Base-by-base conservation (phyloP, 2,888 invertebrate genomes). In the Artemia sinica region DNA sequence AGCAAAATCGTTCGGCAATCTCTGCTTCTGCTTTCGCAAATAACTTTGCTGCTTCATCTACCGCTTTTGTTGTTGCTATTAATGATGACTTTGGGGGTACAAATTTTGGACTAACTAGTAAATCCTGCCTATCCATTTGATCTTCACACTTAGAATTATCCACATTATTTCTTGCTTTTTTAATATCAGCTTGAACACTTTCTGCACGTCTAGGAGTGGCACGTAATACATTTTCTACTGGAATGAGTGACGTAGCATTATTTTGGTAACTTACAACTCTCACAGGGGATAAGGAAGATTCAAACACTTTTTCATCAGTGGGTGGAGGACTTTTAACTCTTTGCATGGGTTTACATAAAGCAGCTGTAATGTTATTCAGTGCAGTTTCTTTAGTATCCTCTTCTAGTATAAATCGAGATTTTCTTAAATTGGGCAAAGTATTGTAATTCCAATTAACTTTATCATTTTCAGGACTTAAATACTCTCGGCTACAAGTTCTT, bases 401-500 rank as follows among this genome's bases (percentile, higher is more conserved):
- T 58, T 58, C 63, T 58, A 18, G 8, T 58, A 58, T 28, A 58
- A 58, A 58, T 28, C 28, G 63, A 28, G 63, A 58, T 28, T 58
- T 58, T 28, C 63, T n/a, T n/a, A 28, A 28, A 28, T 58, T 58
- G 8, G 63, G 63, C 63, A 58, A 58, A n/a, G 63, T 58, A 1
- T 11, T 58, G 2, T 58, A 58, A 13, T 50, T 67, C 52, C 50
- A 50, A 14, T 41, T 51, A 9, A 41, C 50, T 14, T 51, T 41
- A 11, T 67, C 67, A n/a, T 51, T 67, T 50, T 67, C 58, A 8
- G 70, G 70, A 65, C 70, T 70, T 49, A 70, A 49, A 52, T 66
- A 70, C 49, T 70, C 70, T 18, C 70, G 49, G 52, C 70, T 70
- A 11, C 68, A 67, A 8, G 70, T 70, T 28, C 70, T 18, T 10